A percentile compares a stretch with the other conserved stretches of the same genome.
These are phyloP conservation scores for Gobiocypris rarus DNA, from an alignment of 2,113 vertebrate species.

Conservation along the genomic window DNA sequence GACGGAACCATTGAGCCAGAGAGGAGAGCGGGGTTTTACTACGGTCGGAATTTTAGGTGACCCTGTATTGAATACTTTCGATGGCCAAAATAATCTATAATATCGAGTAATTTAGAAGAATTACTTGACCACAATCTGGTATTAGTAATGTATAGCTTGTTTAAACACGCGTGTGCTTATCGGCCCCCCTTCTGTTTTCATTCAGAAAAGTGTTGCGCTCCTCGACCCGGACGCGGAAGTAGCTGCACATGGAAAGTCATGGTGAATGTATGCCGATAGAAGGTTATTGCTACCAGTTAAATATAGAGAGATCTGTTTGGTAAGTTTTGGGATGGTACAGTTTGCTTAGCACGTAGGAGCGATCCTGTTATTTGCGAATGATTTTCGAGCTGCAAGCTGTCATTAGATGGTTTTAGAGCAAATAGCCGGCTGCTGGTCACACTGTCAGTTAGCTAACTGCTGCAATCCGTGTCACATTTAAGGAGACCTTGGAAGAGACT, in stretches of 20 bases:
- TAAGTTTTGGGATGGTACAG: constrained; percentile 62
- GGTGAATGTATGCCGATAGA: constrained; percentile 68
- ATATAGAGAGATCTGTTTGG: constrained; percentile 56
- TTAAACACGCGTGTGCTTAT: neutral
- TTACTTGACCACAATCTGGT: neutral
- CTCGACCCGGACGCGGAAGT: constrained; percentile 80
- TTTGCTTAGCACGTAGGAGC: neutral
- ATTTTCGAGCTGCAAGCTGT: neutral
- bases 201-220: constrained; percentile 46
- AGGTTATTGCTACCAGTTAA: constrained; percentile 74
- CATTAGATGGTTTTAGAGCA: neutral
- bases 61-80: neutral
- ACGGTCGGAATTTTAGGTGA: neutral
- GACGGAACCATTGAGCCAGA: constrained; percentile 58
- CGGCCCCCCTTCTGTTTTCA: neutral
- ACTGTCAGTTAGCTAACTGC: constrained; percentile 9
- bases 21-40: constrained; percentile 20
- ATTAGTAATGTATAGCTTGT: neutral
- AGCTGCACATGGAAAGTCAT: constrained; percentile 65
- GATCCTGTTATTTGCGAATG: neutral
- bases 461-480: constrained; percentile 40
- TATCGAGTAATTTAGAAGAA: rapidly evolving
- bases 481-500: constrained; percentile 43
- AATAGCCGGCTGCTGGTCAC: constrained; percentile 7
- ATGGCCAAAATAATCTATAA: neutral